Conservation (phyloP, 2,888 invertebrate genomes). For the Nemotelus pantherinus region DNA sequence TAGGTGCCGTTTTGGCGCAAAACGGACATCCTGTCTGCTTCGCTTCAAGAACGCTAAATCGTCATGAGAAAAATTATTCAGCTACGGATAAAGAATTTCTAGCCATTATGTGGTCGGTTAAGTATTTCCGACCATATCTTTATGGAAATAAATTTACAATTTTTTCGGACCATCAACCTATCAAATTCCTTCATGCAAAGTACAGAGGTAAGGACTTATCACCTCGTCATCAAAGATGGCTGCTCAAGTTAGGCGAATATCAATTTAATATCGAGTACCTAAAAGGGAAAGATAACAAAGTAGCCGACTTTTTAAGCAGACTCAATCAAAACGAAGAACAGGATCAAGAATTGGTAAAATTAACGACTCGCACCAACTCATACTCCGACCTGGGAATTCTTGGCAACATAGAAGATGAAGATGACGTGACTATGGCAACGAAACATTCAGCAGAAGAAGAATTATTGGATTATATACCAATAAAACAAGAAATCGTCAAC, state of each 20-base stretch:
- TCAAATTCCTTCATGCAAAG: conserved; percentile 43
- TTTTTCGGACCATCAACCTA: conserved; percentile 13
- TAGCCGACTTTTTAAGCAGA: background rate
- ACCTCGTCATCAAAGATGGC: background rate
- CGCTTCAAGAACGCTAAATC: background rate
- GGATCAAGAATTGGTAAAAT: background rate
- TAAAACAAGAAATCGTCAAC: background rate
- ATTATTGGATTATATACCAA: background rate
- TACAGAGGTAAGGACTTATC: conserved; percentile 43
- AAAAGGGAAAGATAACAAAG: background rate
- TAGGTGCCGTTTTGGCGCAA: conserved; percentile 13
- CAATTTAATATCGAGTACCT: background rate
- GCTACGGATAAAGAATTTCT: background rate
- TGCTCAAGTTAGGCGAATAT: background rate
- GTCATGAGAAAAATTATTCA: background rate
- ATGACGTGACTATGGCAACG: background rate
- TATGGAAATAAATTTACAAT: conserved; percentile 11
- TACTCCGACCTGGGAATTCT: background rate
- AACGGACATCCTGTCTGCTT: conserved; percentile 14
- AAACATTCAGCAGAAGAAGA: background rate
- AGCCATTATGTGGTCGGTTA: conserved; percentile 21
- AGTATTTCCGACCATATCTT: background rate
- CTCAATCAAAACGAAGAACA: background rate
- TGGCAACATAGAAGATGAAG: background rate
- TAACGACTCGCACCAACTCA: background rate